These are phyloP conservation scores for Rhyacophila evoluta DNA, from an alignment of 2,888 invertebrate genomes.

Conservation along the genomic window DNA sequence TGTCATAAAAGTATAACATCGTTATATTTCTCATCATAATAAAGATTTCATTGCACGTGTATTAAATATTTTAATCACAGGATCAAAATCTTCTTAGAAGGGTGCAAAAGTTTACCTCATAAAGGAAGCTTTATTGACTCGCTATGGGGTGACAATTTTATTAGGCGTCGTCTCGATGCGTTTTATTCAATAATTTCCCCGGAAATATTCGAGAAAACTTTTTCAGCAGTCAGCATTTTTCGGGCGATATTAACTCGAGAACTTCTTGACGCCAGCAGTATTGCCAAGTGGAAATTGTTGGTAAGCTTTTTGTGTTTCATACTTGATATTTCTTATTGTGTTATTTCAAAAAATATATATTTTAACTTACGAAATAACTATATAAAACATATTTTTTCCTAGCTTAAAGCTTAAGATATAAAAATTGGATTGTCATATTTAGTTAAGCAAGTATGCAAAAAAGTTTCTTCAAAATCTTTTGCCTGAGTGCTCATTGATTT, in stretches of 20 bases:
- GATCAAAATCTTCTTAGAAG: background rate
- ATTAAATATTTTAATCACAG: background rate
- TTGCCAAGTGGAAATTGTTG: background rate
- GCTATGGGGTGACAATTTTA: constrained; percentile 53
- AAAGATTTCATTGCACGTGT: background rate
- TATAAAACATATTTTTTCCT: no score
- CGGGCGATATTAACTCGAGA: constrained; percentile 35
- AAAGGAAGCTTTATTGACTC: constrained; percentile 43
- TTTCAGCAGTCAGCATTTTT: constrained; percentile 45
- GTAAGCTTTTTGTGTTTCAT: no score
- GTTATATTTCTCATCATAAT: no score
- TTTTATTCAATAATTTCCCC: constrained; percentile 52
- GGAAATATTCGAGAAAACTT: constrained; percentile 46
- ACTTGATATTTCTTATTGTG: no score
- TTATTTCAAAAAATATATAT: no score
- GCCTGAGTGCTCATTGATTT: no score
- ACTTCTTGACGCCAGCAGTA: constrained; percentile 11
- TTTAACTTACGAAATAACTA: no score
- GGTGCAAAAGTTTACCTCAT: background rate
- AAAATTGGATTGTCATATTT: no score
- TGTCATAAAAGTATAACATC: no score
- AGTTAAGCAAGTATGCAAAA: no score
- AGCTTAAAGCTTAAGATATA: no score
- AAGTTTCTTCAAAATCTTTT: no score
- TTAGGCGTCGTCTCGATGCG: constrained; percentile 51